Evolutionary conservation across 2,888 invertebrate species (phyloP), one percentile per base, ranked within the genome.

Genomic region (Sinelater perroti): DNA sequence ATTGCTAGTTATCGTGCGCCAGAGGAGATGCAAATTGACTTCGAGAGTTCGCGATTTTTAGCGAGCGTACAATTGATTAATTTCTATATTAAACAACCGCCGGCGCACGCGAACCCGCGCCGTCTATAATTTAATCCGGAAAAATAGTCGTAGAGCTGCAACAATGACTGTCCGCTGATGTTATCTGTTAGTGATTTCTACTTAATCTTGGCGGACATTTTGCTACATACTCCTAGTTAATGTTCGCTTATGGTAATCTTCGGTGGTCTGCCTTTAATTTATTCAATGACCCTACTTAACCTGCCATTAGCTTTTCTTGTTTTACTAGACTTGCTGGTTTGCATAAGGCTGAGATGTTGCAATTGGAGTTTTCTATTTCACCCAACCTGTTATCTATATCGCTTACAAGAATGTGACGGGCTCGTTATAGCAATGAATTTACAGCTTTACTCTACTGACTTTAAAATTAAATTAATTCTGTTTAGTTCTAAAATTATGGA

Each of bases 1-100:
- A 52, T 52, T 52, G 35, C 44, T 20, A 33, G 42, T 44, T 33
- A n/a, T 42, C 7, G 14, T 24, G 30, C 40, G 35, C 52, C 14
- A 33, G 33, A 24, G 24, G 52, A 35, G 42, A 52, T 42, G 14
- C 17, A 40, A 26, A 10, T 40, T 40, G 18, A 24, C 40, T 44
- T n/a, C n/a, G n/a, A 14, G 16, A 30, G 28, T 44, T 44, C 30
- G 13, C 2, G 2, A 30, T 44, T 44, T 44, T 44, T 44, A 10
- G 30, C 17, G 7, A 17, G 6, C 13, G 7, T 10, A 44, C 44
- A 44, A 44, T 44, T 44, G 44, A 44, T 44, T 30, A 18, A 44
- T 30, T 44, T 18, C 8, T 7, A n/a, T 44, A 14, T 2, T 11
- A 16, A 44, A 30, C 13, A 44, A 30, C 44, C n/a, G 4, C 10